phyloP scores from a whole-genome alignment of 92 coral and sea anemone genomes.

The Epizoanthus ramosus region DNA sequence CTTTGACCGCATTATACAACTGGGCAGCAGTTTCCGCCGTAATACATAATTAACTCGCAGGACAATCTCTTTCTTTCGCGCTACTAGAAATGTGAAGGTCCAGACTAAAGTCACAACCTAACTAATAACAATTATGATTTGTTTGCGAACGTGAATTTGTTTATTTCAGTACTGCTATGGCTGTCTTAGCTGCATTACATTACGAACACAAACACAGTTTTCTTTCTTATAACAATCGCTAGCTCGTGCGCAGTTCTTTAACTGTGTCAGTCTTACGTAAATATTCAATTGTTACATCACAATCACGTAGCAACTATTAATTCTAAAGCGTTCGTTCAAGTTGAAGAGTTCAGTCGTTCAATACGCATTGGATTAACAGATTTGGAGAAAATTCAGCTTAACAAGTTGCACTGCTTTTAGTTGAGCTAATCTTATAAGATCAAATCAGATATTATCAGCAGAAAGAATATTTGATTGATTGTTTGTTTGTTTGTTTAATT shows the following conservation, averaged over 20 bases:
- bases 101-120: no score
- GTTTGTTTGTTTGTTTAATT: not conserved
- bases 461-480: not conserved
- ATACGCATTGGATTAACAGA: not conserved
- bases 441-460: not conserved
- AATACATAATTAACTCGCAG: not conserved
- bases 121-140: no score
- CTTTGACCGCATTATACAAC: not conserved
- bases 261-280: not conserved
- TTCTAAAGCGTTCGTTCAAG: not conserved
- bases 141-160: no score
- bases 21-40: not conserved
- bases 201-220: not conserved
- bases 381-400: not conserved
- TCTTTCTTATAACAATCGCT: not conserved
- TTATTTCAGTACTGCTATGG: no score
- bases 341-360: not conserved
- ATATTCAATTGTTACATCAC: conserved; percentile 9
- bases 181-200: no score
- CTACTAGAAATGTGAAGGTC: no score
- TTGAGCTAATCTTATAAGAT: not conserved
- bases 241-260: conserved; percentile 4
- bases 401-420: no score
- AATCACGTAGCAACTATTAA: not conserved
- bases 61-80: not conserved